Evolutionary conservation across 1,140 invertebrate genomes (phyloP), one percentile per base, ranked within the genome.

Genomic region (Magallana angulata): DNA sequence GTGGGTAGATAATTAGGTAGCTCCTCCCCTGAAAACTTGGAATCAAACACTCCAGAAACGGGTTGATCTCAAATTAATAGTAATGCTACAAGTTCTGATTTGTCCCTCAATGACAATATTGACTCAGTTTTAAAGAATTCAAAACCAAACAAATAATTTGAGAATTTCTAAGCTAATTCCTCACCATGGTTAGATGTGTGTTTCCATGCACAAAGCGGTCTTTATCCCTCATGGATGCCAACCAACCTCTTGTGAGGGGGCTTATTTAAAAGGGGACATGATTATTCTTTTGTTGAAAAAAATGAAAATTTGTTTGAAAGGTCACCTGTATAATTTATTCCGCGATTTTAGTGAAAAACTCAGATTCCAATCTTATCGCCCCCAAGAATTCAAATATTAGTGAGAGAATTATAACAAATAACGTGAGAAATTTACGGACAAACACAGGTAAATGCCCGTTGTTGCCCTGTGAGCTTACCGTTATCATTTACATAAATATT

Each of bases 401-500:
- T 12, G 24, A 36, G 24, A 30, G 68, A 30, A 71, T 12, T 48
- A 48, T 48, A 48, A 48, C 36, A 48, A 48, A 48, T 76, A 16
- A 64, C 68, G 68, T 76, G 68, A 76, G 68, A 76, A 76, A 12
- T 76, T 71, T 76, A 12, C 7, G 68, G 24, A 76, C 68, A 76
- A 30, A 14, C 11, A 76, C 68, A 76, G 68, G 68, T 76, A 76
- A 76, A 76, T 76, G 24, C 68, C 68, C 24, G 24, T 76, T 76
- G 24, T 76, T 76, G 68, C 68, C 68, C 68, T 76, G 24, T 30
- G 68, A 76, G 36, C 18, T 64, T 64, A 16, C 8, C 36, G 36
- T 76, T 76, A 30, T 76, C 24, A 76, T 76, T 76, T 76, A 24
- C 68, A 76, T 76, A 76, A 76, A 76, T 11, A 76, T 76, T 76